A percentile compares a stretch with the other conserved stretches of the same genome.
Conservation (phyloP, 2,888 invertebrate species). For the Pecten maximus region DNA sequence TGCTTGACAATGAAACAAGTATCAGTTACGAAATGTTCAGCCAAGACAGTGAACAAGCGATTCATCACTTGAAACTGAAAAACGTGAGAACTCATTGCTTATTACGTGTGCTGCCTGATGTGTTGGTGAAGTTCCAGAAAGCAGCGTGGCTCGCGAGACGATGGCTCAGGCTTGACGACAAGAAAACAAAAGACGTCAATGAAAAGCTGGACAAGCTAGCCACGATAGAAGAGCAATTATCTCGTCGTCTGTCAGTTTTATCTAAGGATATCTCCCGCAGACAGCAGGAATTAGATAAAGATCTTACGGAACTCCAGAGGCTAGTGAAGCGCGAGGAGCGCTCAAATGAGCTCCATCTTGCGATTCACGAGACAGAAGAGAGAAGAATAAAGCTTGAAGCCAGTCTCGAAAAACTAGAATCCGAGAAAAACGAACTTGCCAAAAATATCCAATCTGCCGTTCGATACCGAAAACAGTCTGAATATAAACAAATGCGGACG, state of each 20-base stretch:
- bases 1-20: constrained; percentile 70
- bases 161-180: constrained; percentile 74
- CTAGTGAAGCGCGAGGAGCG: constrained; percentile 71
- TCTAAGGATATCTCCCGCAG: constrained; percentile 65
- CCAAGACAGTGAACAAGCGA: constrained; percentile 69
- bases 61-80: constrained; percentile 66
- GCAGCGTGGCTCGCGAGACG: constrained; percentile 69
- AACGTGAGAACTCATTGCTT: constrained; percentile 66
- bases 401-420: constrained; percentile 59
- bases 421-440: constrained; percentile 64
- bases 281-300: constrained; percentile 68
- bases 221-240: constrained; percentile 65
- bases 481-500: constrained; percentile 64
- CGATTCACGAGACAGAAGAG: constrained; percentile 65
- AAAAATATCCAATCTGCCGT: constrained; percentile 61
- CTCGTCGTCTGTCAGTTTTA: constrained; percentile 62
- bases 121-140: constrained; percentile 73
- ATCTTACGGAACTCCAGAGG: constrained; percentile 66
- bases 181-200: constrained; percentile 71
- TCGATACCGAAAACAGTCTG: constrained; percentile 56
- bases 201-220: constrained; percentile 69
- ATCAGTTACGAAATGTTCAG: constrained; percentile 69
- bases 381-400: constrained; percentile 56
- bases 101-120: constrained; percentile 71
- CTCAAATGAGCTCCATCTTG: constrained; percentile 64